Evolutionary conservation across 2,888 invertebrate genomes (phyloP).

Genomic region (Lucinisca nassula): DNA sequence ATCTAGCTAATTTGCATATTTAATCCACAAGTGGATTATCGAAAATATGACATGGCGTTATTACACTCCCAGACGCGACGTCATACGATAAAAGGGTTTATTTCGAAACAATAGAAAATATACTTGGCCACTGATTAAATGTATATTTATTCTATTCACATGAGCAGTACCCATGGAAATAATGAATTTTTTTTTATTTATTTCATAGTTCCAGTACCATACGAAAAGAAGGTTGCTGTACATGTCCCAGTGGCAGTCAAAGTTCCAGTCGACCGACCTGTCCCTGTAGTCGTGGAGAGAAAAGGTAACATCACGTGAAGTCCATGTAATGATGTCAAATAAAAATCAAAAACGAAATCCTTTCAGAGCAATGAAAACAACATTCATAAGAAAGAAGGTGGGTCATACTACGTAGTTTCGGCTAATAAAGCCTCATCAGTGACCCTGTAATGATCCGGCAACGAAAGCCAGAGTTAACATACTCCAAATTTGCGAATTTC

Average conservation of each 20-base stretch:
- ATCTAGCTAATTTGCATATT: too few relatives aligned
- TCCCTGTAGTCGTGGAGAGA: slow-evolving; percentile 28
- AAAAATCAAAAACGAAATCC: too few relatives aligned
- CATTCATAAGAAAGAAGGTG: too few relatives aligned
- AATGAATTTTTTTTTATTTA: neutral
- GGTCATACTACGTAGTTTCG: too few relatives aligned
- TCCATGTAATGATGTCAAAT: neutral
- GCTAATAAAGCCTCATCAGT: too few relatives aligned
- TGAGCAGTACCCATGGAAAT: neutral
- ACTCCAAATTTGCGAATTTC: neutral
- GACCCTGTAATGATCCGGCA: too few relatives aligned
- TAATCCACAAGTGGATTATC: too few relatives aligned
- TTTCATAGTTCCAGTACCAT: neutral
- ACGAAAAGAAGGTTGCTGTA: neutral
- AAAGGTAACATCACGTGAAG: neutral
- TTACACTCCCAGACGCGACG: too few relatives aligned
- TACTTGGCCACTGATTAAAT: neutral
- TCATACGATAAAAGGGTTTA: too few relatives aligned
- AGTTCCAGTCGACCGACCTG: slow-evolving; percentile 46
- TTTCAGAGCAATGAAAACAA: too few relatives aligned
- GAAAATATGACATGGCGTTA: too few relatives aligned
- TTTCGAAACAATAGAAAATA: neutral
- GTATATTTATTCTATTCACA: neutral
- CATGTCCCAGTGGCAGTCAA: neutral
- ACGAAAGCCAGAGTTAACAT: too few relatives aligned